These are phyloP conservation scores for Papilio dardanus DNA, from an alignment of 1,140 invertebrate genomes.

Conservation along the genomic window DNA sequence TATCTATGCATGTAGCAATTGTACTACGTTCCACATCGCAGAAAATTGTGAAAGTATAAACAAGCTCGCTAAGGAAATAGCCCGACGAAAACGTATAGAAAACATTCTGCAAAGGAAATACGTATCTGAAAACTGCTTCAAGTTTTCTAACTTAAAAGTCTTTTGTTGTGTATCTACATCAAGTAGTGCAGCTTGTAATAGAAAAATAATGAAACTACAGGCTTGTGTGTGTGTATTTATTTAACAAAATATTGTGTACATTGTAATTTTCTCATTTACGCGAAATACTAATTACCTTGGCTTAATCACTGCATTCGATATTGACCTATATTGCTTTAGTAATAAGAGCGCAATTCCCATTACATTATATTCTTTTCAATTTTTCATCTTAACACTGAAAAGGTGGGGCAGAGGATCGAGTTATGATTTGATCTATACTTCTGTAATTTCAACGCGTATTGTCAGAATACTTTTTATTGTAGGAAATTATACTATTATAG, in stretches of 20 bases:
- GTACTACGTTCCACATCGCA: neutral
- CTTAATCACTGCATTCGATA: conserved; percentile 1
- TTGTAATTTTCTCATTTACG: neutral
- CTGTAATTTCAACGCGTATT: neutral
- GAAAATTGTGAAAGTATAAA: conserved; percentile 48
- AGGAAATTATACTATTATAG: neutral
- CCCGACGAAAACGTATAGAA: conserved; percentile 40
- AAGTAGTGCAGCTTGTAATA: neutral
- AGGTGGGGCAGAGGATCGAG: conserved; percentile 20
- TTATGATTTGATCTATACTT: neutral
- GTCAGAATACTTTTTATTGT: neutral
- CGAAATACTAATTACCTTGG: conserved; percentile 21
- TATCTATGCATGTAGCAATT: neutral
- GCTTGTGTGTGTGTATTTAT: neutral
- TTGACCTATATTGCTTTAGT: neutral
- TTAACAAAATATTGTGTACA: neutral
- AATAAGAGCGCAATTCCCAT: neutral
- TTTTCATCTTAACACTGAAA: conserved; percentile 12
- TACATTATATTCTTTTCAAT: neutral
- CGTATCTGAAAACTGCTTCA: conserved; percentile 41
- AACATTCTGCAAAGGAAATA: conserved; percentile 46
- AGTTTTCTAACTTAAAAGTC: conserved; percentile 36
- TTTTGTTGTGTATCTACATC: conserved; percentile 20
- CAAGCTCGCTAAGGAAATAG: conserved; percentile 51
- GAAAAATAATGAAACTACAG: neutral